phyloP scores from a whole-genome alignment of 64 coral and sea anemone genomes.

The Montipora sp. region DNA sequence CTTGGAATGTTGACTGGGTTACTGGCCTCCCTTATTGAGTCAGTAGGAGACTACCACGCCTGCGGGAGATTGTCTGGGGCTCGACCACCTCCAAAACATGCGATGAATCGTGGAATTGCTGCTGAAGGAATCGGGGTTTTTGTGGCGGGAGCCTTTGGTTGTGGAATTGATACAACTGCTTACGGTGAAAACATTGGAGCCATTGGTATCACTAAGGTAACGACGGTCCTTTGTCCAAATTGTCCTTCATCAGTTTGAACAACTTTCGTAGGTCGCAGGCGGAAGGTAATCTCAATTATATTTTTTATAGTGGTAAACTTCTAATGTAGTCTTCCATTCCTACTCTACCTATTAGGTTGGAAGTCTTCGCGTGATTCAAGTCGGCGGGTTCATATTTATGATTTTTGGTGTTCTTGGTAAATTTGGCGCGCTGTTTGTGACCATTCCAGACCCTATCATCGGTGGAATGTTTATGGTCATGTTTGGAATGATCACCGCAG shows the following conservation, averaged over 20 bases:
- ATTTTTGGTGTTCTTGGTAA: conserved; percentile 29
- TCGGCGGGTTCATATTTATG: conserved; percentile 15
- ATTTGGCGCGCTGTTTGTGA: conserved; percentile 33
- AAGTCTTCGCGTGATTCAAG: conserved; percentile 42
- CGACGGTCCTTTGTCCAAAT: too few species aligned
- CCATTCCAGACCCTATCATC: conserved; percentile 39
- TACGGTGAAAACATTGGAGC: conserved; percentile 68
- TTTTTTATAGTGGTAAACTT: background rate
- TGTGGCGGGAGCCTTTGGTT: conserved; percentile 27
- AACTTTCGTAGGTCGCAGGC: too few species aligned
- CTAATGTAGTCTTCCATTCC: background rate
- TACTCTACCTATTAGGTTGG: conserved; percentile 8
- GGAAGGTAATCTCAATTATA: too few species aligned
- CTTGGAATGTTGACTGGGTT: conserved; percentile 60
- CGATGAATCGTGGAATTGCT: conserved; percentile 58
- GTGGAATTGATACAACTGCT: conserved; percentile 45
- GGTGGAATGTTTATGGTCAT: conserved; percentile 58
- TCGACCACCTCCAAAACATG: conserved; percentile 59
- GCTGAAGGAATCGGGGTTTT: conserved; percentile 41
- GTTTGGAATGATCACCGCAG: conserved; percentile 50
- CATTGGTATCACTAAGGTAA: conserved; percentile 64
- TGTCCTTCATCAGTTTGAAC: background rate
- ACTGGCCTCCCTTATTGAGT: conserved; percentile 55
- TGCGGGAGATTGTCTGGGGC: conserved; percentile 60
- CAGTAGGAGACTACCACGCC: conserved; percentile 65